These are phyloP conservation scores for Sinohyriopsis cumingii DNA, from an alignment of 2,888 invertebrate species.

Conservation along the genomic window DNA sequence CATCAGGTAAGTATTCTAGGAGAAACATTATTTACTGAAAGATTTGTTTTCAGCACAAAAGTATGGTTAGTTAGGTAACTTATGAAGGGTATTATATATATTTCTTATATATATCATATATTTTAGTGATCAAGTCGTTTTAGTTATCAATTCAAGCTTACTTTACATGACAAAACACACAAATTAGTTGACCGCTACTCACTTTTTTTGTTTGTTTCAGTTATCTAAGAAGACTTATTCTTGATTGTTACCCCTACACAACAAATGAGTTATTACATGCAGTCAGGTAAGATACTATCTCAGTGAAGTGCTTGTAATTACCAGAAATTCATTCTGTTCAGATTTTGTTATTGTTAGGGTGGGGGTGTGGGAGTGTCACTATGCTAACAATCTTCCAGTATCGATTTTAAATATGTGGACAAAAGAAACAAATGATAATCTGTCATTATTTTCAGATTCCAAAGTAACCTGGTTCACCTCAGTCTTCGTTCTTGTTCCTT, in stretches of 20 bases:
- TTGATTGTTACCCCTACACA: slow-evolving; percentile 67
- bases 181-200: not conserved
- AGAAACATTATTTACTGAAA: no score
- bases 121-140: no score
- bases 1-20: no score
- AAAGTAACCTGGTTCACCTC: slow-evolving; percentile 57
- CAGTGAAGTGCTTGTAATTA: not conserved
- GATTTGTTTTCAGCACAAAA: no score
- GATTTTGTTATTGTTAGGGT: no score
- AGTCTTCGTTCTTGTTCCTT: slow-evolving; percentile 64
- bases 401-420: not conserved
- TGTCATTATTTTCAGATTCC: slow-evolving; percentile 45
- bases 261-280: slow-evolving; percentile 66
- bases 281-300: slow-evolving; percentile 51
- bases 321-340: no score
- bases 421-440: not conserved
- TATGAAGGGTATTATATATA: no score
- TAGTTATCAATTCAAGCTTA: no score
- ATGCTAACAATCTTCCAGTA: not conserved
- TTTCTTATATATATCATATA: no score
- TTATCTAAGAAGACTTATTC: slow-evolving; percentile 56
- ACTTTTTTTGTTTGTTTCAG: slow-evolving; percentile 45
- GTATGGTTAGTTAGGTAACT: no score
- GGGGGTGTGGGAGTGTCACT: not conserved
- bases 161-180: no score